Conservation (phyloP, 2,797 vertebrate genomes). For the Alcedo atthis region DNA sequence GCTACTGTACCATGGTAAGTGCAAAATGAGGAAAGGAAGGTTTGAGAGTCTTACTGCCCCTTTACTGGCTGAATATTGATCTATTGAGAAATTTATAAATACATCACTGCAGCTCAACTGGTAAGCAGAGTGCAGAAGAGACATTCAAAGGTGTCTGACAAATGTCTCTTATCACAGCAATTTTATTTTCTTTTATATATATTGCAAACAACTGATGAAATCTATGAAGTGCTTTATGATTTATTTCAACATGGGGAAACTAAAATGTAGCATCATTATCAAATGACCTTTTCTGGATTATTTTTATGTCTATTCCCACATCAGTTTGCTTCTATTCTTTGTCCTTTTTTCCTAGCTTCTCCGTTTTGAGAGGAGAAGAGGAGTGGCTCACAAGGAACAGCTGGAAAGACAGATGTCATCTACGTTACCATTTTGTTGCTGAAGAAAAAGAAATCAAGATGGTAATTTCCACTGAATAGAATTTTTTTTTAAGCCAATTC, state of each 20-base stretch:
- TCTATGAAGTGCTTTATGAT: neutral
- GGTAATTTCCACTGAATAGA: slow-evolving; percentile 10
- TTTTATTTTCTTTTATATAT: neutral
- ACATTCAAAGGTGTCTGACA: neutral
- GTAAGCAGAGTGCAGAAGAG: neutral
- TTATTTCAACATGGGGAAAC: neutral
- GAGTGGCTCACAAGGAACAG: slow-evolving; percentile 22
- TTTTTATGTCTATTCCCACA: neutral
- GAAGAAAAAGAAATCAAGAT: slow-evolving; percentile 38
- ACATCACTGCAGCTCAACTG: neutral
- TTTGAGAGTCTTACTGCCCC: neutral
- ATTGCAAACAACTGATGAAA: neutral
- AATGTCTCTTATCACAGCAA: neutral
- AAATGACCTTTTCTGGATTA: neutral
- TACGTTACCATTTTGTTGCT: neutral
- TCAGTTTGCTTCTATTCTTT: neutral
- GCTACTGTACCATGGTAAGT: neutral
- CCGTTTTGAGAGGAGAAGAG: neutral
- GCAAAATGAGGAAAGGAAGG: neutral
- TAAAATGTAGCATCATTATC: neutral
- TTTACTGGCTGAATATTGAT: neutral
- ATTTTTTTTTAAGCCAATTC: slow-evolving; percentile 23
- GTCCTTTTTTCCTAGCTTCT: neutral
- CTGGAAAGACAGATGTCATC: slow-evolving; percentile 60
- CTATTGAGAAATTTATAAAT: neutral